These are phyloP conservation scores for Podilymbus podiceps DNA, from an alignment of 2,113 vertebrate genomes.

Conservation along the genomic window DNA sequence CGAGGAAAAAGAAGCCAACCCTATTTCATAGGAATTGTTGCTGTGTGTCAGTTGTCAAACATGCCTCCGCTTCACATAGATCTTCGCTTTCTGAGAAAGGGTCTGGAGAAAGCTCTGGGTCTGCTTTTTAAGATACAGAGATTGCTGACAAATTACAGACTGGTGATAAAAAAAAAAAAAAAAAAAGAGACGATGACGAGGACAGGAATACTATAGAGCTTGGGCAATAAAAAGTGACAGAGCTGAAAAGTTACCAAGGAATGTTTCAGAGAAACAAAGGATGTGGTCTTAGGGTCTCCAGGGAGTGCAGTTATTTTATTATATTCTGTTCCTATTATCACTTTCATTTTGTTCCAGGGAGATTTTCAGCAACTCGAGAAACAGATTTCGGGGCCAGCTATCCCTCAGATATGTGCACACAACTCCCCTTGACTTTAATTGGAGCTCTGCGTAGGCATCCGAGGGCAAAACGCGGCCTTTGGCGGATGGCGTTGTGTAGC, in stretches of 20 bases:
- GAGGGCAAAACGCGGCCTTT: neutral
- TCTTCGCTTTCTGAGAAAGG: constrained; percentile 45
- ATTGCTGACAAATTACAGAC: constrained; percentile 43
- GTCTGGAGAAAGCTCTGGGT: constrained; percentile 25
- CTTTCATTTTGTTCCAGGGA: constrained; percentile 50
- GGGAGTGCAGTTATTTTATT: constrained; percentile 29
- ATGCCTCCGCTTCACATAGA: neutral
- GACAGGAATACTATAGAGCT: neutral
- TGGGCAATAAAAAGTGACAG: constrained; percentile 39
- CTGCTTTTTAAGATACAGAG: constrained; percentile 26
- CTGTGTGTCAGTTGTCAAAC: constrained; percentile 56
- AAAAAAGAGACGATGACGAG: neutral
- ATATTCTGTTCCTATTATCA: constrained; percentile 47
- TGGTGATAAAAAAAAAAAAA: neutral
- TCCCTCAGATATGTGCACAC: neutral
- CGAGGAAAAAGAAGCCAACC: neutral
- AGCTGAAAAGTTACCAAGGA: constrained; percentile 62
- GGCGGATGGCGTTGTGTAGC: neutral
- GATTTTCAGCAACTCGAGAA: constrained; percentile 57
- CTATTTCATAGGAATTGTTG: constrained; percentile 55
- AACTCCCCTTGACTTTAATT: neutral
- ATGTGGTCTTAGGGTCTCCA: constrained; percentile 44
- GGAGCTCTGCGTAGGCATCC: neutral
- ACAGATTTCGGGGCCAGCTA: neutral
- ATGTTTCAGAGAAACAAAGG: constrained; percentile 63